Percentiles rank a stretch among this genome's conserved stretches.
phyloP scores from a whole-genome alignment of 1,140 invertebrate species.

The Acromyrmex echinatior region DNA sequence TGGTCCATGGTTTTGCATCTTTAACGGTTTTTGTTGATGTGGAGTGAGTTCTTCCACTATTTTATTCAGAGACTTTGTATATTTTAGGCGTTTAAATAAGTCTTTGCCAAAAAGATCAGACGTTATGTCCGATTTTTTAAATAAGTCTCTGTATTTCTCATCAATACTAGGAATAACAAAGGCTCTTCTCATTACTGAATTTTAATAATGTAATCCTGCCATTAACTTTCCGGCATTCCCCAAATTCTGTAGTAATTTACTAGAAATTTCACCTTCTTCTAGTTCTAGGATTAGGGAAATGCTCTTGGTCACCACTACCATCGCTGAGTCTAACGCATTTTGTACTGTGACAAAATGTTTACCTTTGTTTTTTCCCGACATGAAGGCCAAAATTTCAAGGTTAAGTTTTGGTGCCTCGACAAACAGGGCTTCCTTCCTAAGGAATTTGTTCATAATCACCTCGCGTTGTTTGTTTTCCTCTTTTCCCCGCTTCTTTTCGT shows the following conservation, averaged over 20 bases:
- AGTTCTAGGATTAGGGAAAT: neutral
- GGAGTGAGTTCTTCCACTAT: neutral
- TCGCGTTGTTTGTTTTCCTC: neutral
- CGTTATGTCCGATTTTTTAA: neutral
- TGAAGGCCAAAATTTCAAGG: neutral
- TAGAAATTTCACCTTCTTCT: neutral
- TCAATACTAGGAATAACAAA: neutral
- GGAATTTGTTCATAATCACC: neutral
- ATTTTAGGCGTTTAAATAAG: neutral
- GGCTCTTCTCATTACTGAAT: neutral
- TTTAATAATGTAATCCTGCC: neutral
- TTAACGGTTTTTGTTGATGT: neutral
- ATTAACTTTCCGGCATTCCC: neutral
- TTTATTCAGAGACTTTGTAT: neutral
- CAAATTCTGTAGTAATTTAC: neutral
- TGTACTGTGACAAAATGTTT: neutral
- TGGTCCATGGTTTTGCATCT: neutral
- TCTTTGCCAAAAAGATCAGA: neutral
- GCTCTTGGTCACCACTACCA: neutral
- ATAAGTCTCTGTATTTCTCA: neutral
- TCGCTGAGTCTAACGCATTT: neutral
- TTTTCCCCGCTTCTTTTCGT: neutral
- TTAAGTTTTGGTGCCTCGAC: neutral
- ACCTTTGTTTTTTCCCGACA: neutral
- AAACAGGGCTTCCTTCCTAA: neutral